A percentile compares a stretch with the other conserved stretches of the same genome.
phyloP scores from a whole-genome alignment of 2,797 vertebrate genomes.

The Gambelia wislizenii region DNA sequence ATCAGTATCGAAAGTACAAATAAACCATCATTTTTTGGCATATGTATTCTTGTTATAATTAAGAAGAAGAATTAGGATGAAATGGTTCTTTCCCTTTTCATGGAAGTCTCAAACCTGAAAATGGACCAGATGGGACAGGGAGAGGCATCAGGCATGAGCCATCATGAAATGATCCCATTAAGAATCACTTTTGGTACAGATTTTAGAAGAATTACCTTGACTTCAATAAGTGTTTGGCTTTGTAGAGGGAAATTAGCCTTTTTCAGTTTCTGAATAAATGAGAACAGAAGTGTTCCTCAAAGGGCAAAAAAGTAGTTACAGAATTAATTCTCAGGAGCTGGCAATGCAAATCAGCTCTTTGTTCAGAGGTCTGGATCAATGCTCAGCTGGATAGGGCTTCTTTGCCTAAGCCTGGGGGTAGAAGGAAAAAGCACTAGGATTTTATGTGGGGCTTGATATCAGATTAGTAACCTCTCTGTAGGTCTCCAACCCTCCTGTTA shows the following conservation, averaged over 20 bases:
- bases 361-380: conserved; percentile 13
- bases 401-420: conserved; percentile 35
- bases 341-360: not conserved
- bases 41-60: not conserved
- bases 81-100: not conserved
- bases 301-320: conserved; percentile 22
- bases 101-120: not conserved
- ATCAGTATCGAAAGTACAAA: not conserved
- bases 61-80: not conserved
- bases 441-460: conserved; percentile 12
- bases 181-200: conserved; percentile 11
- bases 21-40: not conserved
- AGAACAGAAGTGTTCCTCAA: conserved; percentile 7
- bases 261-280: conserved; percentile 26
- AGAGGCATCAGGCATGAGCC: conserved; percentile 14
- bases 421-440: conserved; percentile 31
- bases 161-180: conserved; percentile 3
- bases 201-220: conserved; percentile 39
- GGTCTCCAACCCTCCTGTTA: conserved; percentile 9
- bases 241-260: conserved; percentile 27
- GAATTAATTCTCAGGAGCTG: conserved; percentile 21
- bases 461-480: conserved; percentile 2
- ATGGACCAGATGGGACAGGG: conserved; percentile 10
- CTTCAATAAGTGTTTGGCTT: conserved; percentile 35
- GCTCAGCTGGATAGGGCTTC: conserved; percentile 7